phyloP scores from a whole-genome alignment of 2,113 vertebrate genomes.

The Campylorhamphus procurvoides region DNA sequence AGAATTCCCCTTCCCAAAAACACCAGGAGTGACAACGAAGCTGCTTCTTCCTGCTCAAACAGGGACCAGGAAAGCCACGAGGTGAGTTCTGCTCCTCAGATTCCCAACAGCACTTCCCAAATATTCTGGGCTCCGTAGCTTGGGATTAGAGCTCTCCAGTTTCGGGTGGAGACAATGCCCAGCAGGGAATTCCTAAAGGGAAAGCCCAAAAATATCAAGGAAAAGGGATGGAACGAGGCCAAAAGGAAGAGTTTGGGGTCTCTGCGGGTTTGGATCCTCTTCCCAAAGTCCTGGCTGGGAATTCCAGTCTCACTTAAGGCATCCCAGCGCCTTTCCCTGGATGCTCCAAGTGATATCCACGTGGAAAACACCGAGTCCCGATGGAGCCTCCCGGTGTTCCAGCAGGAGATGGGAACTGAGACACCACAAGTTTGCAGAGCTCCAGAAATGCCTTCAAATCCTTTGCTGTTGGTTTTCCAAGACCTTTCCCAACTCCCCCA shows the following conservation, averaged over 20 bases:
- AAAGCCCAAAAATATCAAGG: neutral
- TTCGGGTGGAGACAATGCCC: neutral
- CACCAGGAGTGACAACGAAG: fast-evolving
- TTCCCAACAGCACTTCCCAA: too few species aligned
- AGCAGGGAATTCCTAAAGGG: neutral
- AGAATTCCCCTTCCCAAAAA: neutral
- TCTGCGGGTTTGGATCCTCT: neutral
- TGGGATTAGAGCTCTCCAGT: neutral
- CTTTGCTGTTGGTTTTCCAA: neutral
- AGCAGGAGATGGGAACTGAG: neutral
- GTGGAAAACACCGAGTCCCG: too few species aligned
- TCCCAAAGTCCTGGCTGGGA: neutral
- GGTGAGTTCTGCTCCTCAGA: neutral
- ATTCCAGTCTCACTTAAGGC: neutral
- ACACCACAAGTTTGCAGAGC: fast-evolving
- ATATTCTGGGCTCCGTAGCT: too few species aligned
- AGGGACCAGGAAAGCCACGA: neutral
- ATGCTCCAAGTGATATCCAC: too few species aligned
- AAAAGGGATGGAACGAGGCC: neutral
- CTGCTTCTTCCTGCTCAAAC: neutral
- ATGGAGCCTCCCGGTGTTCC: neutral
- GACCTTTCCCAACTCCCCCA: neutral
- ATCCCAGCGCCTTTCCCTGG: neutral
- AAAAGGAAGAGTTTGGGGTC: too few species aligned
- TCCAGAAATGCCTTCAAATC: neutral